Evolutionary conservation across 2,888 invertebrate species (phyloP), one percentile per base, ranked within the genome.

Genomic region (Pemphredon lugubris): DNA sequence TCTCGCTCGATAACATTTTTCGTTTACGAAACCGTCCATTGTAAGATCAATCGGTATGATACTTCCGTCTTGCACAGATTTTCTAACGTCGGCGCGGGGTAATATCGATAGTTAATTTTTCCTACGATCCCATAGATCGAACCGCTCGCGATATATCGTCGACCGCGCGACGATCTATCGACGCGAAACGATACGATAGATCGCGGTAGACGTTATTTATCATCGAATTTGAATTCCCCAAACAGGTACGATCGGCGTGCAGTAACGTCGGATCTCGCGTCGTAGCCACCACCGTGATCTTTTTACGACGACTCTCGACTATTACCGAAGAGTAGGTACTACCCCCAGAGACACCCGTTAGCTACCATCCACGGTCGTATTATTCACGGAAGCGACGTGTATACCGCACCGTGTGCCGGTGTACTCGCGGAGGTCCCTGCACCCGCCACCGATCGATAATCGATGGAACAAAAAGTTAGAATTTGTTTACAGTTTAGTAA

Each of bases 401-500:
- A 72, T 53, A 60, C 60, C 69, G 76, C 70, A 68, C 70, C 67
- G 68, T 61, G 60, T 67, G 63, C 57, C 66, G 69, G 71, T 73
- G 69, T 68, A 67, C 75, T 37, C 51, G 7, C 26, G 59, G 83
- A 87, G 88, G 87, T 88, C 86, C 61, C 80, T 86, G 85, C 86
- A 83, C 87, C 79, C 85, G 72, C 54, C 61, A 58, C 63, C 76
- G 83, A 86, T 88, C 88, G 87, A 88, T 88, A 86, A 88, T 88
- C 88, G 87, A 87, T 87, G 74, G 81, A 77, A 83, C 81, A 86
- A 87, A 87, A 85, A 83, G 81, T 84, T 74, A 59, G 84, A 86
- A 88, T 88, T 87, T 88, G 88, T 88, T 88, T 88, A 88, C 87
- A 87, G 87, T 86, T 88, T 88, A 84, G 87, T 87, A 88, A 88